Evolutionary conservation across 92 coral and sea anemone species (phyloP), one percentile per base, ranked within the genome.

Genomic region (Plumapathes pennacea): DNA sequence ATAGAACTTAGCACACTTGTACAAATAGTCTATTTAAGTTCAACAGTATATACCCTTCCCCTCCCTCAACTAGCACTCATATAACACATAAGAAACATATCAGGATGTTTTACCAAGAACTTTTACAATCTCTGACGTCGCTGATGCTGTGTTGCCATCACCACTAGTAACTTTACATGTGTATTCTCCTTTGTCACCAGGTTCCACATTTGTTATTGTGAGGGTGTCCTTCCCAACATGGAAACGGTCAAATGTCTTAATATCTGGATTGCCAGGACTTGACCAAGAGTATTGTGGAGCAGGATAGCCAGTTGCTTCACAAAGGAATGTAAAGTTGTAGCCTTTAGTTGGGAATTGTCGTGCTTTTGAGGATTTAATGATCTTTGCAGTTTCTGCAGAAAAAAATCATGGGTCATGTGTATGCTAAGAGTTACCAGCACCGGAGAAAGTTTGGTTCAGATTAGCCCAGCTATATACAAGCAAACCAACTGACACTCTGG

Each of bases 61-160:
- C n/a, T n/a, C n/a, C n/a, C n/a, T n/a, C n/a, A n/a, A n/a, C n/a
- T n/a, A n/a, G n/a, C n/a, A n/a, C n/a, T n/a, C n/a, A n/a, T n/a
- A n/a, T n/a, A n/a, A n/a, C n/a, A n/a, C n/a, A n/a, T n/a, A n/a
- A n/a, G n/a, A n/a, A n/a, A n/a, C n/a, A n/a, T n/a, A n/a, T n/a
- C n/a, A n/a, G n/a, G n/a, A n/a, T n/a, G n/a, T n/a, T n/a, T 49
- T 48, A 82, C 89, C 78, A 31, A 54, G 68, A 17, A 82, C 78
- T 41, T 65, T 72, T 0, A 59, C 4, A 10, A 80, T 74, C 38
- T 57, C 66, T 24, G 78, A 63, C 3, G 14, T 4, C 2, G 68
- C 78, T 4, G 0, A 4, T 0, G 37, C 54, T 2, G 37, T 17
- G 18, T 31, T 41, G 18, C 38, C 50, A 21, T 67, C 80, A 38